Percentiles rank a stretch among this genome's conserved stretches.
Evolutionary conservation across 2,797 vertebrate species (phyloP).

Genomic region (Hypotaenidia okinawae): DNA sequence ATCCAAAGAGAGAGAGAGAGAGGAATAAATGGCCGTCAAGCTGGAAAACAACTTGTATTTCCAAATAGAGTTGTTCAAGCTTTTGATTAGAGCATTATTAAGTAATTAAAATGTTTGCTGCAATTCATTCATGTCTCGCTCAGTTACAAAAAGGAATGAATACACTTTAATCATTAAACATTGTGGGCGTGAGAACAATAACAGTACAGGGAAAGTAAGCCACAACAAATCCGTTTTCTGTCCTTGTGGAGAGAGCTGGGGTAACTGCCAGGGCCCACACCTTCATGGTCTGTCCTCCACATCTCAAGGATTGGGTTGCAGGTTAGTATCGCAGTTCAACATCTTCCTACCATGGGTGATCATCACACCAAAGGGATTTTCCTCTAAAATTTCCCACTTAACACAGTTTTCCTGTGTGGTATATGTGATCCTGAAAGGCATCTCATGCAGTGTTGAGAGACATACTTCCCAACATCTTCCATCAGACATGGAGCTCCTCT

Average conservation of each 20-base stretch:
- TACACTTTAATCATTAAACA: neutral
- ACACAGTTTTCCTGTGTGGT: neutral
- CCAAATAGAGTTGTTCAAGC: neutral
- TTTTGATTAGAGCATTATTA: slow-evolving; percentile 12
- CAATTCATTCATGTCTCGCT: neutral
- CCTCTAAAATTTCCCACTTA: neutral
- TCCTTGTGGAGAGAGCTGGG: neutral
- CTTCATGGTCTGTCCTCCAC: neutral
- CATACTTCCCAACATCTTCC: rapidly evolving
- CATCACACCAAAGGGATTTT: neutral
- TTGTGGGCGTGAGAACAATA: neutral
- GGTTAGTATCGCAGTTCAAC: neutral
- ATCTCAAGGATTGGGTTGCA: neutral
- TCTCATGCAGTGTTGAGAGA: neutral
- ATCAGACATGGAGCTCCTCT: neutral
- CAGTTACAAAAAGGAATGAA: neutral
- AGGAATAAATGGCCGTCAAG: neutral
- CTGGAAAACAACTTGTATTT: neutral
- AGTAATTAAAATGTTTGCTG: slow-evolving; percentile 1
- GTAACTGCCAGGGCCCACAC: neutral
- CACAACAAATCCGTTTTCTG: neutral
- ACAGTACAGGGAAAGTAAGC: neutral
- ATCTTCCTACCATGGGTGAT: neutral
- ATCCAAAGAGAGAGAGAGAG: neutral
- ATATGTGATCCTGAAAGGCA: neutral